Percentiles rank a stretch among this genome's conserved stretches.
Evolutionary conservation across 2,888 invertebrate genomes (phyloP).

Genomic region (Ornithoptera priamus): DNA sequence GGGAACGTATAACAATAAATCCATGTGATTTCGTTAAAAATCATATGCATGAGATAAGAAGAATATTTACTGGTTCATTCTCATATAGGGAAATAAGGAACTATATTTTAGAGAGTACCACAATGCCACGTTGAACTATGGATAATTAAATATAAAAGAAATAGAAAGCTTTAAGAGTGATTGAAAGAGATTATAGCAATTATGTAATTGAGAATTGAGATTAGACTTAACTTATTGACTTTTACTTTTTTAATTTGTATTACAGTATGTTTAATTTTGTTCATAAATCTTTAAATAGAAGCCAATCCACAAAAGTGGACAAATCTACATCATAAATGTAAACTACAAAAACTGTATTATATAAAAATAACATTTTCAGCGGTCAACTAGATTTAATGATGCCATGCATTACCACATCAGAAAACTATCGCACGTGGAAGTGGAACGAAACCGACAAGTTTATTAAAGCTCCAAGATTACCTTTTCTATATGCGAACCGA

Average conservation of each 20-base stretch:
- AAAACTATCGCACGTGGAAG: conserved; percentile 60
- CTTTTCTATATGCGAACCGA: conserved; percentile 46
- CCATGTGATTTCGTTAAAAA: neutral
- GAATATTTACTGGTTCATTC: neutral
- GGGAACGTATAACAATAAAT: too few relatives aligned
- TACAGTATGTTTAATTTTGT: too few relatives aligned
- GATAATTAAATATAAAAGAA: too few relatives aligned
- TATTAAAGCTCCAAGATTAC: conserved; percentile 47
- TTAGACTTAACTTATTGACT: too few relatives aligned
- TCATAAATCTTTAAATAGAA: neutral
- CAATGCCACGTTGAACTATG: too few relatives aligned
- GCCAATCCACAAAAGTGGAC: neutral
- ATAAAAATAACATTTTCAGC: conserved; percentile 41
- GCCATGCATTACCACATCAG: conserved; percentile 57
- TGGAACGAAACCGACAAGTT: conserved; percentile 58
- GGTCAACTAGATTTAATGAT: conserved; percentile 72
- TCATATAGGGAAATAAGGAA: neutral
- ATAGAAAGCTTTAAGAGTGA: too few relatives aligned
- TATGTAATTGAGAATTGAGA: too few relatives aligned
- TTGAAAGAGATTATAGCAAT: too few relatives aligned
- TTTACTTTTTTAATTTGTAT: too few relatives aligned
- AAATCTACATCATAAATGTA: neutral
- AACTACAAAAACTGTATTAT: neutral
- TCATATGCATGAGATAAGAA: neutral
- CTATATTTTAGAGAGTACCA: too few relatives aligned